A percentile compares a stretch with the other conserved stretches of the same genome.
These are phyloP conservation scores for Melanostoma mellinum DNA, from an alignment of 2,888 invertebrate species.

Conservation along the genomic window DNA sequence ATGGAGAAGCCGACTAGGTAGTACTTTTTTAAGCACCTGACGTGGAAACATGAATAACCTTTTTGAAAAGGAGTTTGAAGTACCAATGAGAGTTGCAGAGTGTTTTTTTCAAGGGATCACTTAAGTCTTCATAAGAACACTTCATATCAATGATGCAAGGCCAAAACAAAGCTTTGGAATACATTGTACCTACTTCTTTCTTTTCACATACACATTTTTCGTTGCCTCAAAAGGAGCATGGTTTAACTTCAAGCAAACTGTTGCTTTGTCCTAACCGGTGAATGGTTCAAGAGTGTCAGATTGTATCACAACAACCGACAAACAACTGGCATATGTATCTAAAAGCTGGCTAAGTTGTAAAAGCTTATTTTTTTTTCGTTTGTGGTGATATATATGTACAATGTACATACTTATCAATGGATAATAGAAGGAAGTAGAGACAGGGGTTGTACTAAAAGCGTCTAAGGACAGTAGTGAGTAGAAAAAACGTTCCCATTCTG, in stretches of 20 bases:
- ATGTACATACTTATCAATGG: no score
- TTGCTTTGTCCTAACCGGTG: conserved; percentile 35
- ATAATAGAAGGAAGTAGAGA: no score
- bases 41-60: no score
- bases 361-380: conserved; percentile 8
- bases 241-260: conserved; percentile 41
- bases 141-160: conserved; percentile 13
- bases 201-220: not conserved
- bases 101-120: not conserved
- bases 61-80: no score
- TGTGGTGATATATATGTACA: no score
- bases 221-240: conserved; percentile 8
- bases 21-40: no score
- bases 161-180: conserved; percentile 44
- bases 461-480: no score
- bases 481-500: no score
- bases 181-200: conserved; percentile 45
- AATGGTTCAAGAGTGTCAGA: not conserved
- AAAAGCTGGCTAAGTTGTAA: conserved; percentile 23
- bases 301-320: no score
- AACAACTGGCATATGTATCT: no score
- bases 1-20: not conserved
- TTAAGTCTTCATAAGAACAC: not conserved
- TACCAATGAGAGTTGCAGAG: no score
- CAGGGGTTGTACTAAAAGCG: no score